These are phyloP conservation scores for Meandrusa payeni DNA, from an alignment of 2,888 invertebrate species.

Conservation along the genomic window DNA sequence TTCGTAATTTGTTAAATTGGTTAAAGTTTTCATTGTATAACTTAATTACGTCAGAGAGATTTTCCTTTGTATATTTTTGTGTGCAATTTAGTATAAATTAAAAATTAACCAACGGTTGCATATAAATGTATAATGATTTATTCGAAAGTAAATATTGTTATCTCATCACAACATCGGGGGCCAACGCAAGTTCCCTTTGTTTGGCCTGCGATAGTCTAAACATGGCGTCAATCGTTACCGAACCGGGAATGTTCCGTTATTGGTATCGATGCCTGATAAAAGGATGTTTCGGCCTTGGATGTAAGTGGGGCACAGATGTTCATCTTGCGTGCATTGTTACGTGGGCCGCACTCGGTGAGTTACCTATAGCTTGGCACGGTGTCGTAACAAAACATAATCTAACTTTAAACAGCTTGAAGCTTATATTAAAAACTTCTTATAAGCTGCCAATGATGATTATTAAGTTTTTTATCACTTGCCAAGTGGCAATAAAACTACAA, in stretches of 20 bases:
- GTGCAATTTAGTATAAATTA: no score
- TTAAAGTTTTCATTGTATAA: no score
- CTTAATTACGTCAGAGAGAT: no score
- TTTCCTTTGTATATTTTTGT: no score
- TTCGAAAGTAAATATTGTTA: conserved; percentile 16
- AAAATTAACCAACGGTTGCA: no score
- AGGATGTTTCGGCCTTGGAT: conserved; percentile 57
- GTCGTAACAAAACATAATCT: neutral
- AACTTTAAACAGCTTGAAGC: no score
- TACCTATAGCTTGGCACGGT: conserved; percentile 2
- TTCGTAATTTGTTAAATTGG: no score
- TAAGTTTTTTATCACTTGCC: no score
- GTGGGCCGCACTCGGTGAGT: conserved; percentile 16
- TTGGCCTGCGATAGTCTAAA: conserved; percentile 39
- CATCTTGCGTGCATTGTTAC: conserved; percentile 28
- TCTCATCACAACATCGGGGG: conserved; percentile 11
- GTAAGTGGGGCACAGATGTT: conserved; percentile 66
- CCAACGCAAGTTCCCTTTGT: conserved; percentile 31
- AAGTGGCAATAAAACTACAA: no score
- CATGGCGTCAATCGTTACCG: conserved; percentile 44
- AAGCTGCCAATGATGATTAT: no score
- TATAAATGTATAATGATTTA: no score
- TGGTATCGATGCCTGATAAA: conserved; percentile 49
- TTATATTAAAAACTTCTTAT: no score
- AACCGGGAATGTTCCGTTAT: conserved; percentile 48